These are phyloP conservation scores for Tanytarsus gracilentus DNA, from an alignment of 2,888 invertebrate species.

Conservation along the genomic window DNA sequence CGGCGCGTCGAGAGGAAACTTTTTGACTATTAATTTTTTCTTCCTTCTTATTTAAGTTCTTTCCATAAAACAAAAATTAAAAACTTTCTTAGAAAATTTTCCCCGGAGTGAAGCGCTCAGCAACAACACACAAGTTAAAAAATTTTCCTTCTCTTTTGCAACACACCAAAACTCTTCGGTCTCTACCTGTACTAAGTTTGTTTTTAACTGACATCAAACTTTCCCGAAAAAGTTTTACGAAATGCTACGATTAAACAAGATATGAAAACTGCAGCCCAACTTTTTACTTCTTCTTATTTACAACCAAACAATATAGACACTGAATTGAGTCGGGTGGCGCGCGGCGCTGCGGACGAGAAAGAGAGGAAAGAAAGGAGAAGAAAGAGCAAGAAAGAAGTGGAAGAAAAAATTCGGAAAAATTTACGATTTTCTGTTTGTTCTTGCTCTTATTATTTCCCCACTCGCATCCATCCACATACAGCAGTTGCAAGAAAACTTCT, in stretches of 20 bases:
- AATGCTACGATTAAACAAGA: slow-evolving; percentile 43
- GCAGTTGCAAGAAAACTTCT: slow-evolving; percentile 4
- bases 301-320: slow-evolving; percentile 22
- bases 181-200: slow-evolving; percentile 47
- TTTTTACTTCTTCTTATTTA: slow-evolving; percentile 29
- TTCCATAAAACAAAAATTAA: slow-evolving; percentile 29
- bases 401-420: slow-evolving; percentile 26
- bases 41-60: slow-evolving; percentile 24
- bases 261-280: slow-evolving; percentile 30
- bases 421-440: slow-evolving; percentile 23
- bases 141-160: no score
- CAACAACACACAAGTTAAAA: slow-evolving; percentile 29
- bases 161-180: slow-evolving; percentile 28
- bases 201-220: slow-evolving; percentile 45
- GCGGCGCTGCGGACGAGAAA: background rate
- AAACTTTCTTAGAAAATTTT: slow-evolving; percentile 29
- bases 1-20: slow-evolving; percentile 25
- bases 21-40: slow-evolving; percentile 27
- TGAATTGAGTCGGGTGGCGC: slow-evolving; percentile 7
- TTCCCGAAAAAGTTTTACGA: slow-evolving; percentile 42
- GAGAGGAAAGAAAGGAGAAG: background rate
- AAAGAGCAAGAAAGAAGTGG: slow-evolving; percentile 11
- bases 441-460: slow-evolving; percentile 21
- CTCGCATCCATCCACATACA: background rate
- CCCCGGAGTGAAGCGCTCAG: slow-evolving; percentile 27